A percentile compares a stretch with the other conserved stretches of the same genome.
Evolutionary conservation across 35 echinoderm and acorn worm species (phyloP).

Genomic region (Heliocidaris erythrogramma): DNA sequence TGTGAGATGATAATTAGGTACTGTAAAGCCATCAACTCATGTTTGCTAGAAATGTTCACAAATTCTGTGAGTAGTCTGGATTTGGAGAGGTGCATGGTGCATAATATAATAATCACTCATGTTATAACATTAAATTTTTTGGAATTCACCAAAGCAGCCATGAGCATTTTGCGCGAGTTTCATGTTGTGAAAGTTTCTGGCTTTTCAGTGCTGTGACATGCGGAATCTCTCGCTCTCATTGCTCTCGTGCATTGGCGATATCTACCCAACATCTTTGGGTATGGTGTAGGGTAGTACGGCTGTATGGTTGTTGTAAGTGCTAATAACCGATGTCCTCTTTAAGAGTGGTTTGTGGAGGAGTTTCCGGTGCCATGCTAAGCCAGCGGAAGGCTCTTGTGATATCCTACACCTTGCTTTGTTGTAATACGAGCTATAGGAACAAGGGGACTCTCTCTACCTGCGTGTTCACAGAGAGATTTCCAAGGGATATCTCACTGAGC

Average conservation of each 20-base stretch:
- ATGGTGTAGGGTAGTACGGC: not conserved
- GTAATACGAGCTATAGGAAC: not conserved
- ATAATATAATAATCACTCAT: too few relatives aligned
- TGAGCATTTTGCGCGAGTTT: too few relatives aligned
- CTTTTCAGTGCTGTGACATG: not conserved
- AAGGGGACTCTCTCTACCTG: not conserved
- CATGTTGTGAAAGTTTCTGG: too few relatives aligned
- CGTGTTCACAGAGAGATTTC: not conserved
- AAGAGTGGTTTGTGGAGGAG: not conserved
- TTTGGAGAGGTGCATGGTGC: too few relatives aligned
- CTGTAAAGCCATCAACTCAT: too few relatives aligned
- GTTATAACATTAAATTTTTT: too few relatives aligned
- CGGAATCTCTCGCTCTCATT: not conserved
- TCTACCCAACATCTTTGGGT: not conserved
- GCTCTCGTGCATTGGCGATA: not conserved
- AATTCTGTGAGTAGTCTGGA: too few relatives aligned
- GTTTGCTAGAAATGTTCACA: too few relatives aligned
- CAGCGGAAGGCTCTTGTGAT: not conserved
- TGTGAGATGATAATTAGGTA: too few relatives aligned
- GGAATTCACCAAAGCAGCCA: too few relatives aligned
- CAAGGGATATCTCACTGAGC: slow-evolving; percentile 8
- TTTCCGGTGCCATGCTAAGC: slow-evolving; percentile 7
- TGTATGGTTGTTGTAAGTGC: not conserved
- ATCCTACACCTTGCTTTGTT: not conserved
- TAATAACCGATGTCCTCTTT: not conserved